Conservation (phyloP, 2,113 vertebrate genomes). For the Mystacornis crossleyi region DNA sequence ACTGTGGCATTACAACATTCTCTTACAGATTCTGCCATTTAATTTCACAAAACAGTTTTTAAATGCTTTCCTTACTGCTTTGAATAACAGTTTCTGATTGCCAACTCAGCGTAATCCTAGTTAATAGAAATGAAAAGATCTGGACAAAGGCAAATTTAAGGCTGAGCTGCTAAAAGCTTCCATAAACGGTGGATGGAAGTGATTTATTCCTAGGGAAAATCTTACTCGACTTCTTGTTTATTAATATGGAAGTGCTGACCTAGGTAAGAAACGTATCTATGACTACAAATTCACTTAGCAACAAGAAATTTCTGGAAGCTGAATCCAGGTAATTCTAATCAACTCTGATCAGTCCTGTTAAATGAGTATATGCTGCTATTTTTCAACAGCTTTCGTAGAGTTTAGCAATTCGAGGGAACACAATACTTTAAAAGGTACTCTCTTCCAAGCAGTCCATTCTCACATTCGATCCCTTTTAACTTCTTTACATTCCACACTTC, state of each 20-base stretch:
- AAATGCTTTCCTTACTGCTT: neutral
- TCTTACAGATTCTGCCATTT: neutral
- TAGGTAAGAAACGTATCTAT: neutral
- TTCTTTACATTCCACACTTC: neutral
- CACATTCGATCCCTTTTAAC: neutral
- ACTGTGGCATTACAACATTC: neutral
- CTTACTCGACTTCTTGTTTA: neutral
- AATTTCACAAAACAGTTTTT: neutral
- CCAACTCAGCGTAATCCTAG: neutral
- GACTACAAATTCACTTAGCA: slow-evolving; percentile 6
- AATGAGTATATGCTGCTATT: neutral
- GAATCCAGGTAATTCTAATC: neutral
- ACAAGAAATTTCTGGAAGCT: neutral
- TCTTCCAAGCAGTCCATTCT: neutral
- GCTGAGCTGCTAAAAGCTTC: neutral
- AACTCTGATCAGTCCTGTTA: neutral
- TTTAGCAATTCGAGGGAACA: neutral
- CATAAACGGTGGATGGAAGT: neutral
- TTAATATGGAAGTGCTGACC: neutral
- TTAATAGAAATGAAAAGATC: neutral
- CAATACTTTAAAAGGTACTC: neutral
- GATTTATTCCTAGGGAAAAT: neutral
- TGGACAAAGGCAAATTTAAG: neutral
- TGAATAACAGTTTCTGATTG: neutral
- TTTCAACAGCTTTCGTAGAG: neutral